phyloP scores from a whole-genome alignment of 2,797 vertebrate species.

The Micromesistius poutassou region DNA sequence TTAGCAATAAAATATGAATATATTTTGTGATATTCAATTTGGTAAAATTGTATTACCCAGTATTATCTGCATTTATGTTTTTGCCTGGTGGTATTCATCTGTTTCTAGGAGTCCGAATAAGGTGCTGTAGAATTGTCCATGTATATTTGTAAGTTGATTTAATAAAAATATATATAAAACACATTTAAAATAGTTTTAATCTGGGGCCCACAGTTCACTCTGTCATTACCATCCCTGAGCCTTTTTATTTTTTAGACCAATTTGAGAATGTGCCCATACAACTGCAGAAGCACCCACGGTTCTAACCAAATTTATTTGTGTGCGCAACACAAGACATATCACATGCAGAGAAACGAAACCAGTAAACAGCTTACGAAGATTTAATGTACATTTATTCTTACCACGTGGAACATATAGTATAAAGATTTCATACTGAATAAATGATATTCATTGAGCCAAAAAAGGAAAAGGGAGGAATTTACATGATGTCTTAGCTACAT shows the following conservation, averaged over 20 bases:
- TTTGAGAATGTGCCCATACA: background rate
- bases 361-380: slow-evolving; percentile 99
- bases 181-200: background rate
- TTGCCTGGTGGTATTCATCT: too few species aligned
- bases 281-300: background rate
- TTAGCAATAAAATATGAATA: background rate
- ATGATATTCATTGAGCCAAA: slow-evolving; percentile 99
- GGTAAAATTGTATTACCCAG: too few species aligned
- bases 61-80: too few species aligned
- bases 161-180: background rate
- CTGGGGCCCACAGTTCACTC: background rate
- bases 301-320: background rate
- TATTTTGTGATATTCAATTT: background rate
- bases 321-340: background rate
- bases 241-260: background rate
- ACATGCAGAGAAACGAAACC: slow-evolving; percentile 72
- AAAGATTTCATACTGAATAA: slow-evolving; percentile 99
- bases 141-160: too few species aligned
- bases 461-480: slow-evolving; percentile 98
- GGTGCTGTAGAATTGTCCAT: too few species aligned
- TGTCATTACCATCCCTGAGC: background rate
- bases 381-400: slow-evolving; percentile 99
- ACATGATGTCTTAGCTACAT: slow-evolving; percentile 99
- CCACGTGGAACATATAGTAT: slow-evolving; percentile 99
- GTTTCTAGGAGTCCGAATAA: too few species aligned